Evolutionary conservation across 2,888 invertebrate species (phyloP).

Genomic region (Harpalus rufipes): DNA sequence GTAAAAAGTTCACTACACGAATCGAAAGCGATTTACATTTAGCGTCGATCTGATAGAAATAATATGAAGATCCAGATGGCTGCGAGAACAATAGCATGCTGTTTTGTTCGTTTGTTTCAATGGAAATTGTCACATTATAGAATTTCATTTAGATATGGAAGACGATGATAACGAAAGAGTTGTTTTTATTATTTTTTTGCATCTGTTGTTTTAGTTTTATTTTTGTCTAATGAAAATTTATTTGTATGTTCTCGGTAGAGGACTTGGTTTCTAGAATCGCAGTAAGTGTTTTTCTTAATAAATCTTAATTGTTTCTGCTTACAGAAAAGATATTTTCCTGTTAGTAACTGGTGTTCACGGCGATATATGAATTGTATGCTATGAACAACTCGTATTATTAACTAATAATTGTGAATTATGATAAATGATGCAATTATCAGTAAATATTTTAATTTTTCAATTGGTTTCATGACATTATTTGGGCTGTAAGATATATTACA

Average conservation of each 20-base stretch:
- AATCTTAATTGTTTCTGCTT: constrained; percentile 26
- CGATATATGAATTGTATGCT: neutral
- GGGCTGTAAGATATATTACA: too few relatives aligned
- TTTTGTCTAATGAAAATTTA: constrained; percentile 30
- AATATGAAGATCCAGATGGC: constrained; percentile 47
- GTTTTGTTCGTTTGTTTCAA: constrained; percentile 8
- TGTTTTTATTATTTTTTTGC: constrained; percentile 39
- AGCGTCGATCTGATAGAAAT: constrained; percentile 44
- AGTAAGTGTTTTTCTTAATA: constrained; percentile 21
- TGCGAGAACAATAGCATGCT: constrained; percentile 18
- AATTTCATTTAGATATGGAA: constrained; percentile 56
- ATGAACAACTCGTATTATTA: constrained; percentile 7
- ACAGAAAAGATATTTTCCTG: neutral
- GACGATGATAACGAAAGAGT: constrained; percentile 8
- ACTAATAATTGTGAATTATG: neutral
- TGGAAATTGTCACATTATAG: constrained; percentile 38
- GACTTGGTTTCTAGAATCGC: neutral
- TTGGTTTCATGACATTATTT: too few relatives aligned
- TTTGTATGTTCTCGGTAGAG: constrained; percentile 21
- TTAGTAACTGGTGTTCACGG: neutral
- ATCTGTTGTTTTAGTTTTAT: constrained; percentile 31
- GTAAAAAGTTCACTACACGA: constrained; percentile 1
- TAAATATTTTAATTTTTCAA: too few relatives aligned
- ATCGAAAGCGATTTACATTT: constrained; percentile 51
- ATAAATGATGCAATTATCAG: too few relatives aligned